Base-by-base conservation (phyloP, 2,113 vertebrate genomes). In the Pteropus alecto region DNA sequence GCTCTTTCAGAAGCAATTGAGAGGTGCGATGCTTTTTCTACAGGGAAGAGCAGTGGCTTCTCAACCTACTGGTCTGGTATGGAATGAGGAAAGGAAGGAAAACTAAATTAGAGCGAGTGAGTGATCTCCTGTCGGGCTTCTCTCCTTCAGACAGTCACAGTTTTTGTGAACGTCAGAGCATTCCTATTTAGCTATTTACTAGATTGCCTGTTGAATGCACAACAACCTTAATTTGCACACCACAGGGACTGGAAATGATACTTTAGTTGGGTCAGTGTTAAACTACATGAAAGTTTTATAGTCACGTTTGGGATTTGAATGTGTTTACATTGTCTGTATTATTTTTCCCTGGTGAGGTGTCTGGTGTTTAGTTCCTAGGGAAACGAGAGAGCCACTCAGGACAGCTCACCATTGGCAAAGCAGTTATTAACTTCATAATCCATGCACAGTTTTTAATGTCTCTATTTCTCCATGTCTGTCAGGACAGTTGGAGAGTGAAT, bases 301-400 rank as follows among this genome's bases (percentile, higher is more conserved):
- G 68, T 70, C 81, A 78, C 56, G 61, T 63, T 79, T 54, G 77
- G 58, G 87, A 56, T 95, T 86, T 93, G 85, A 91, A 38, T 89
- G 58, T 89, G 63, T 95, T 86, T 70, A 65, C 2, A 0, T 51
- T 13, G 61, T 30, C 48, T 90, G 78, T 73, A 26, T 86, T 93
- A 33, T 91, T 96, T 89, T 91, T 76, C 63, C 79, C 87, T 81
- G 81, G 35, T 26, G 12, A 22, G 51, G 21, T 76, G 41, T 77
- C 30, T 82, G 30, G 15, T 28, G 38, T 94, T 76, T 51, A 22
- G 48, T 48, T 92, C 81, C 76, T 35, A 4, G 26, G 79, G 41
- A 79, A 81, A 54, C 0, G 5, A 12, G 78, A 41, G n/a, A 41
- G 30, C 46, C 0, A 18, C 89, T 67, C n/a, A 38, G 82, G 28